Conservation (phyloP, 2,888 invertebrate genomes). For the Ornithoptera alexandrae region DNA sequence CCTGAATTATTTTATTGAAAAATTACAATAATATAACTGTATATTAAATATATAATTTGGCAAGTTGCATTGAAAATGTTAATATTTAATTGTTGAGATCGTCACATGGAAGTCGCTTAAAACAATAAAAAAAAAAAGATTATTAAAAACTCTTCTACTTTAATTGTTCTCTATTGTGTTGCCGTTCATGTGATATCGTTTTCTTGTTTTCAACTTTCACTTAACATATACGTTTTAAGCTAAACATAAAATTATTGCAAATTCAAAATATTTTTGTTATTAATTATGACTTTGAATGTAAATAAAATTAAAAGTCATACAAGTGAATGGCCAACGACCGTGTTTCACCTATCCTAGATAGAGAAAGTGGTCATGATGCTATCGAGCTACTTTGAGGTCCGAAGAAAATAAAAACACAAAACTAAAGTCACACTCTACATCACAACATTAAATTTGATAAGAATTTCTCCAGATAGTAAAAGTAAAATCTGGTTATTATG, state of each 20-base stretch:
- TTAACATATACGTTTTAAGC: background rate
- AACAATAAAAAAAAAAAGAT: background rate
- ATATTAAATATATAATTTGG: no score
- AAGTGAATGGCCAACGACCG: slow-evolving; percentile 15
- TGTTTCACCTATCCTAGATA: slow-evolving; percentile 1
- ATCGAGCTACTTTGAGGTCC: background rate
- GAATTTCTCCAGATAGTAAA: background rate
- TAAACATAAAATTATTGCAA: background rate
- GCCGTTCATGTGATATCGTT: background rate
- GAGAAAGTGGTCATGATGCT: slow-evolving; percentile 17
- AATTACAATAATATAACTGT: no score
- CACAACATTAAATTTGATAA: background rate
- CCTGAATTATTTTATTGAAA: no score
- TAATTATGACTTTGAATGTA: background rate
- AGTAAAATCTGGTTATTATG: no score
- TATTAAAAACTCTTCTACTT: background rate
- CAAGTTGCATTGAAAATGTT: no score
- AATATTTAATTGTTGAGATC: background rate
- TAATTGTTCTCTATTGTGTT: no score
- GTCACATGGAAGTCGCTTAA: background rate
- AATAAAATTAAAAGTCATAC: slow-evolving; percentile 3
- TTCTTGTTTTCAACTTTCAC: background rate
- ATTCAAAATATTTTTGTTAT: background rate
- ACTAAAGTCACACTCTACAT: background rate
- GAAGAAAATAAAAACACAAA: background rate